Evolutionary conservation across 1,140 invertebrate genomes (phyloP), one percentile per base, ranked within the genome.

Genomic region (Gonioctena quinquepunctata): DNA sequence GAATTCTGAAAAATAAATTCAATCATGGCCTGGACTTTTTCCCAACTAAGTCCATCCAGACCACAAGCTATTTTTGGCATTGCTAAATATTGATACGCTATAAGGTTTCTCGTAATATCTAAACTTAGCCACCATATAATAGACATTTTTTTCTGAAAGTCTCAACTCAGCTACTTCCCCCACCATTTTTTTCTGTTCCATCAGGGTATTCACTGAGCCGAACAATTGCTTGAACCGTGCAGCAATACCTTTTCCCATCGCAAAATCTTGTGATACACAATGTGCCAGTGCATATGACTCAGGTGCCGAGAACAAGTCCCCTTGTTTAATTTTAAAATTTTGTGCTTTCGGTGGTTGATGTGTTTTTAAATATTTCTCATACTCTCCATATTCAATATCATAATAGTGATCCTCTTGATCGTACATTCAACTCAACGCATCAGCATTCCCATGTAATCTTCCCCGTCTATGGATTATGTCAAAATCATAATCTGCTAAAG

Each of bases 401-500:
- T 19, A 22, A 21, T 57, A 57, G 22, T 57, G 54, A 22, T 57
- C 54, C 3, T 57, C 54, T 0, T 57, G 18, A 18, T 11, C 54
- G 11, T 57, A 57, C 54, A 57, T 57, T 21, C 54, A 19, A 21
- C 54, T 57, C 5, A 67, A 11, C n/a, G 59, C 59, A 48, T 63
- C 28, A 7, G 61, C 61, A 25, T 48, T 63, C 28, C 28, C 42
- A 25, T 63, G 28, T 18, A 48, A 7, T 42, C 21, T 42, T 63
- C 61, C 61, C 0, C 25, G 48, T 64, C 28, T 69, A 27, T 69
- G 48, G 6, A 67, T 33, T 4, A 62, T 42, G 6, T 65, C 54
- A 33, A 33, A 70, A n/a, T 66, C 52, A 26, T 52, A 71, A 61
- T 71, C 66, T 61, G 16, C n/a, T 48, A 71, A 42, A 13, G 11